Conservation (phyloP, 37 sponge, comb jelly and placozoan species). For the Crambe crambe region DNA sequence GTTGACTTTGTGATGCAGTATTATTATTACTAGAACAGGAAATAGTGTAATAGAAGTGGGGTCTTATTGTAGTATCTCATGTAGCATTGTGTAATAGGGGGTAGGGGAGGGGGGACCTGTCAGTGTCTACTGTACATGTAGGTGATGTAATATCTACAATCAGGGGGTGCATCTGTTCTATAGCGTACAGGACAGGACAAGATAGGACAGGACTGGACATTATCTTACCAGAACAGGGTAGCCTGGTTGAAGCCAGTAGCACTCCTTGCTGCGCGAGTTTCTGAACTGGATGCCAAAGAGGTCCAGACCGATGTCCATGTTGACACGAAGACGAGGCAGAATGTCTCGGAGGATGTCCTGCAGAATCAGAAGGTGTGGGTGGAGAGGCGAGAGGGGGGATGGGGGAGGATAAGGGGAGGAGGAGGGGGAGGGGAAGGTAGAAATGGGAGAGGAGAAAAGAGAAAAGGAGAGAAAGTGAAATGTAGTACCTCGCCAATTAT, state of each 20-base stretch:
- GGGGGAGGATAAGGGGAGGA: not conserved
- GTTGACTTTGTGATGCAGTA: no score
- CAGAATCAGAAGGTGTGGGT: not conserved
- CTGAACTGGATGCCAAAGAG: conserved; percentile 57
- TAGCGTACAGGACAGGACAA: no score
- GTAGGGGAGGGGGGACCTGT: no score
- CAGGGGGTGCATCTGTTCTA: no score
- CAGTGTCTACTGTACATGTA: no score
- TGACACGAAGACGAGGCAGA: conserved; percentile 57
- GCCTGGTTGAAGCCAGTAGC: conserved; percentile 77
- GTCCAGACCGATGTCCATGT: conserved; percentile 46
- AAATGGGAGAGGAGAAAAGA: not conserved
- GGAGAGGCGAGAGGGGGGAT: not conserved
- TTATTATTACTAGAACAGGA: no score
- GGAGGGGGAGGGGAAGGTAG: conserved; percentile 4
- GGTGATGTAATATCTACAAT: no score
- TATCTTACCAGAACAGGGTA: conserved; percentile 47
- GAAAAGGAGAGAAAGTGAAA: conserved; percentile 7
- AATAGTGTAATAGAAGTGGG: no score
- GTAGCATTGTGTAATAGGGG: no score
- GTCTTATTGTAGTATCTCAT: no score
- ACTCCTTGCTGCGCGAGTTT: conserved; percentile 41
- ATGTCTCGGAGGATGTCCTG: conserved; percentile 63
- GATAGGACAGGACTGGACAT: no score
- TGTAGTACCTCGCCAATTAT: no score